Base-by-base conservation (phyloP, 2,113 vertebrate genomes). In the Sylvietta virens region DNA sequence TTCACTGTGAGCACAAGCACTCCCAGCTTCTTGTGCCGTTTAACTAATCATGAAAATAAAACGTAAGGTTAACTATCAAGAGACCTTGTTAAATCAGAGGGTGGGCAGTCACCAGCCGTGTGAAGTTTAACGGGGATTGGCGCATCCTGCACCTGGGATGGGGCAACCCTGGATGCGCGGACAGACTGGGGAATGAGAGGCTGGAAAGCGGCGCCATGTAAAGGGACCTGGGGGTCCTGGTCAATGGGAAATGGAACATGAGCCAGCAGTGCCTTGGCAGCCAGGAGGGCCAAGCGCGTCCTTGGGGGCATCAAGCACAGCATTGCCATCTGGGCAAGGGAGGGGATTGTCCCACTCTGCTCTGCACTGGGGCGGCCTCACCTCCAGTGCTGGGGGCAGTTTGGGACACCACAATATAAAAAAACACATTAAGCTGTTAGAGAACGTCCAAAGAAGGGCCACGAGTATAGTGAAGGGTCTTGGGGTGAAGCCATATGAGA, bases 151-250 rank as follows among this genome's bases (percentile, higher is more conserved):
- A 3, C 5, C 7, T 39, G 24, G 13, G 9, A 15, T 39, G 39
- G 53, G 16, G 1, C 24, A 21, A 4, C 7, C 1, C 30, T 51
- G n/a, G 16, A 26, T 60, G 24, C 4, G 5, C 2, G 6, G 21
- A 40, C n/a, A 31, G 33, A 3, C 21, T 54, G 47, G 15, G 40
- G 5, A 82, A 54, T 19, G 62, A 61, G 26, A 7, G 0, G 6
- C 17, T 82, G 79, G 54, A 27, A 35, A 61, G 33, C 60, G 30
- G n/a, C 0, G 10, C 23, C 0, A 0, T 0, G 1, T 28, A n/a
- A 58, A 50, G n/a, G 13, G 23, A 11, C 26, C 11, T 35, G 47
- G 3, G 21, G 2, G 2, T 71, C 40, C 70, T 69, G 62, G 30
- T 40, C 1, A 0, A 1, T 30, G n/a, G 19, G 17, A 61, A 60